Percentiles rank a stretch among this genome's conserved stretches.
phyloP scores from a whole-genome alignment of 2,888 invertebrate species.

The Bedellia somnulentella region DNA sequence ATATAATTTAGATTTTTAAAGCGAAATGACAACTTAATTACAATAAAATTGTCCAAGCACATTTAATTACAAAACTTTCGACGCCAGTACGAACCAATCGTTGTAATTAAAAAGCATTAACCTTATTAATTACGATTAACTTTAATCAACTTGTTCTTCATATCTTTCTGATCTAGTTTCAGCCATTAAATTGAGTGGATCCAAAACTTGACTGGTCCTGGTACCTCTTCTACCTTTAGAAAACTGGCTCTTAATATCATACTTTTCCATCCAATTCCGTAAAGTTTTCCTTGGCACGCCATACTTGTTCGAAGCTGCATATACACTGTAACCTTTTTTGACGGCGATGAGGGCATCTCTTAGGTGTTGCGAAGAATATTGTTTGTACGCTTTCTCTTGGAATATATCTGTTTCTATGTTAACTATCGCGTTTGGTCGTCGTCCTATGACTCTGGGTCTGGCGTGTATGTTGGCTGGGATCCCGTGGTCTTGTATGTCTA shows the following conservation, averaged over 20 bases:
- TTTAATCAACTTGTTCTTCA: constrained; percentile 22
- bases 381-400: constrained; percentile 53
- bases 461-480: constrained; percentile 48
- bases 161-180: constrained; percentile 31
- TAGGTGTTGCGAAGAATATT: constrained; percentile 52
- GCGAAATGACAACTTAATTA: too few relatives aligned
- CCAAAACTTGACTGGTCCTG: constrained; percentile 30
- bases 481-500: constrained; percentile 41
- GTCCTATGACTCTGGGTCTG: constrained; percentile 38
- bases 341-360: constrained; percentile 52
- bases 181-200: constrained; percentile 38
- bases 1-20: too few relatives aligned
- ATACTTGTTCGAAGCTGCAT: constrained; percentile 57
- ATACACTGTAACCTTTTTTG: constrained; percentile 56
- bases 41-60: too few relatives aligned
- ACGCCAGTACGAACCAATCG: too few relatives aligned
- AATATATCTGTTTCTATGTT: constrained; percentile 52
- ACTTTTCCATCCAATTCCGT: constrained; percentile 61
- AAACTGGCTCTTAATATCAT: constrained; percentile 57
- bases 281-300: constrained; percentile 59
- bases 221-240: constrained; percentile 48
- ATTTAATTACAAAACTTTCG: too few relatives aligned
- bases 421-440: constrained; percentile 44
- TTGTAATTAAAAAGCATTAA: too few relatives aligned
- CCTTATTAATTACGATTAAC: too few relatives aligned